Base-by-base conservation (phyloP, 2,113 vertebrate species). In the Nyctereutes procyonoides region DNA sequence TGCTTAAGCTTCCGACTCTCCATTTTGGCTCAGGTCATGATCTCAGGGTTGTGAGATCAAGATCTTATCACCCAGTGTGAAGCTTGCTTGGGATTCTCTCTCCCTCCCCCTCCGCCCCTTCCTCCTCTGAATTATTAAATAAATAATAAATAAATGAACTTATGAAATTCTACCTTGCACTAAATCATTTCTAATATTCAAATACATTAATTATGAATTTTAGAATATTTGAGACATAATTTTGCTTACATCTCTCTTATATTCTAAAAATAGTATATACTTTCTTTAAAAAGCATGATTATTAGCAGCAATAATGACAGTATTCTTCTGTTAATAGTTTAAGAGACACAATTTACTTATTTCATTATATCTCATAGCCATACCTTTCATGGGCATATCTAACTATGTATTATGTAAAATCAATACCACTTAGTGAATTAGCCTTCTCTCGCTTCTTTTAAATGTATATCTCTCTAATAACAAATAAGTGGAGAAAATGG, bases 311-410 rank as follows among this genome's bases (percentile, higher is more conserved):
- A n/a, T 97, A 98, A 97, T 97, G 97, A 94, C 32, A 96, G 22
- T 93, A 94, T 95, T 98, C 43, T 84, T 97, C 30, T 90, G 91
- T 97, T 97, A 98, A 95, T 94, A 83, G 53, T 94, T 98, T 89
- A 98, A 98, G 95, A 98, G 55, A 89, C 28, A 53, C 9, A 96
- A 90, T 98, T 97, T 98, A 94, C 81, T 13, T 28, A 85, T 87
- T 92, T 95, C 84, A 96, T 96, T 98, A 97, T 98, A 98, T 98
- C 88, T 98, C 92, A 96, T 93, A 98, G 83, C 19, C 53, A 90
- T 86, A 71, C 0, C 93, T 98, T 71, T 30, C 0, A 97, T 76
- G 38, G 98, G 13, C 93, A 96, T 35, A 80, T 81, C 67, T 95
- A 90, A 94, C 48, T 83, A 55, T 84, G 58, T 96, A 67, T 92